Evolutionary conservation across 1,140 invertebrate species (phyloP).

Genomic region (Heliconius melpomene): DNA sequence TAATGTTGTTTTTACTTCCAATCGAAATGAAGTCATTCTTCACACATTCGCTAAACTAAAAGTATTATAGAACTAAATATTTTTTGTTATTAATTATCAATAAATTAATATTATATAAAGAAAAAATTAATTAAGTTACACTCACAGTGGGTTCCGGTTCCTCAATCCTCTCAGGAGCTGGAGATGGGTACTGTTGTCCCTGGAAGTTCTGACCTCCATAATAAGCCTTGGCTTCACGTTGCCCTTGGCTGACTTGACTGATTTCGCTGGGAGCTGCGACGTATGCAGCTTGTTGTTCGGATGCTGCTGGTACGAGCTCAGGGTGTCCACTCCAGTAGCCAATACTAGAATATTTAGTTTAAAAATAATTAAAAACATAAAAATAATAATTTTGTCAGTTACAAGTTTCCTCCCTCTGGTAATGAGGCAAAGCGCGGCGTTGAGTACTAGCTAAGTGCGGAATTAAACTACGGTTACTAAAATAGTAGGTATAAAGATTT

Average conservation of each 20-base stretch:
- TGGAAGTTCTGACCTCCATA: conserved; percentile 26
- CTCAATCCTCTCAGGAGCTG: conserved; percentile 24
- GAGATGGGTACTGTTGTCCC: conserved; percentile 23
- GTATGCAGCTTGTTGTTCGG: conserved; percentile 44
- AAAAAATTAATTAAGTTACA: background rate
- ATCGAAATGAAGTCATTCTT: too few relatives aligned
- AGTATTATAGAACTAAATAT: too few relatives aligned
- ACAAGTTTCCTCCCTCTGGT: too few relatives aligned
- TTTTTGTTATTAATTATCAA: too few relatives aligned
- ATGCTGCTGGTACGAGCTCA: conserved; percentile 55
- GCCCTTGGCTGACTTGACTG: conserved; percentile 24
- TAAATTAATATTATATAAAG: background rate
- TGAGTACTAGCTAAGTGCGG: too few relatives aligned
- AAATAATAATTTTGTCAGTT: too few relatives aligned
- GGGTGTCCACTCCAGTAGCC: conserved; percentile 10
- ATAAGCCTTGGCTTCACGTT: conserved; percentile 52
- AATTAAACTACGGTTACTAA: too few relatives aligned
- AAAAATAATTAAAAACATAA: too few relatives aligned
- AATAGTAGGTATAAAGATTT: too few relatives aligned
- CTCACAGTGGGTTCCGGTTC: conserved; percentile 46
- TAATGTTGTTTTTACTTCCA: too few relatives aligned
- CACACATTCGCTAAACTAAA: too few relatives aligned
- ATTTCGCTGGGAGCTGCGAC: conserved; percentile 28
- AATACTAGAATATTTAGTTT: background rate
- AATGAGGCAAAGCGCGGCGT: too few relatives aligned